These are phyloP conservation scores for Pteronotus mesoamericanus DNA, from an alignment of 2,797 vertebrate species.

Conservation along the genomic window DNA sequence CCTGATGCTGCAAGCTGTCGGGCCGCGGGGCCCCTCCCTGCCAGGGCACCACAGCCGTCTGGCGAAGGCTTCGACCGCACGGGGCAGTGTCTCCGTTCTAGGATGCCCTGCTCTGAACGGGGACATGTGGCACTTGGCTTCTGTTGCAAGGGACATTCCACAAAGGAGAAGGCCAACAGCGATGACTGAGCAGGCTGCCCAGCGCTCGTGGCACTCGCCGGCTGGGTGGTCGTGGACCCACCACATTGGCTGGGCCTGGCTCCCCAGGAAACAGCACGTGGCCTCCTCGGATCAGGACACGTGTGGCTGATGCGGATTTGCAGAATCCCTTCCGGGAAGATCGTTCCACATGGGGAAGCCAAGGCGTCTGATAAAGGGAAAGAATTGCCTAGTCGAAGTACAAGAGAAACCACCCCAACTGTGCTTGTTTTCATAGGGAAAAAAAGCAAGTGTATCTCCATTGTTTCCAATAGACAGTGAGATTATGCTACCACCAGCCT, in stretches of 20 bases:
- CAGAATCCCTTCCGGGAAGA: neutral
- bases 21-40: neutral
- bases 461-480: neutral
- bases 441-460: neutral
- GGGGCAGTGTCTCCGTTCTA: neutral
- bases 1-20: neutral
- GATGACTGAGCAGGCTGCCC: rapidly evolving
- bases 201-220: no score
- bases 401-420: neutral
- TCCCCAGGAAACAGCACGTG: rapidly evolving
- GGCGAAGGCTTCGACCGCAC: neutral
- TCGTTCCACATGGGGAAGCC: no score
- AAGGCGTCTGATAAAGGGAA: neutral
- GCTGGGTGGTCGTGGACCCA: neutral
- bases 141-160: neutral
- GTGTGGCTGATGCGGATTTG: neutral
- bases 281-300: rapidly evolving
- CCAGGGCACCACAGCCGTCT: rapidly evolving
- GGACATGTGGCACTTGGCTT: neutral
- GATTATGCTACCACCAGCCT: neutral
- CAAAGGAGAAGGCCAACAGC: neutral
- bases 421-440: neutral
- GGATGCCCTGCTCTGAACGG: neutral
- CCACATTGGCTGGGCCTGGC: rapidly evolving
- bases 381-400: neutral